Evolutionary conservation across 2,113 vertebrate species (phyloP), one percentile per base, ranked within the genome.

Genomic region (Hemiprocne comata): DNA sequence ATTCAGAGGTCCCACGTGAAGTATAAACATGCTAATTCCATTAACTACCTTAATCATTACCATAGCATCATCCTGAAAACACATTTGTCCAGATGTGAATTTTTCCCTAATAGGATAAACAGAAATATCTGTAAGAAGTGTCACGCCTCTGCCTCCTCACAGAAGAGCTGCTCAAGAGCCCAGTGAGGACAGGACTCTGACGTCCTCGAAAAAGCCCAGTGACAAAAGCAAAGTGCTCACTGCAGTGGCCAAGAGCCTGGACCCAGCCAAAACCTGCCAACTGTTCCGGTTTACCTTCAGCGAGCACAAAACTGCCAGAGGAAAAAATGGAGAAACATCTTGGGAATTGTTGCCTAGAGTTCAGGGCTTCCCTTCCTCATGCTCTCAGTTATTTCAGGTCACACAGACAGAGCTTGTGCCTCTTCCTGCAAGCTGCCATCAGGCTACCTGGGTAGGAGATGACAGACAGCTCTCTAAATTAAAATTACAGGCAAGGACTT

Each of bases 51-150:
- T 81, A 73, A 86, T 69, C 76, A 34, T 42, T 92, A 82, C 69
- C 85, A 78, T 36, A 94, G 76, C 61, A 88, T 65, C 76, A 88
- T 48, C 53, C 40, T 90, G 94, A 78, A 96, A 88, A 93, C 21
- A 67, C 17, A 38, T 90, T 71, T 84, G 38, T 87, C 48, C 65
- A 65, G 85, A 86, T 13, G 14, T 87, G 33, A 78, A 11, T 81
- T 81, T 77, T 94, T 84, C 72, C 38, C 75, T 88, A 58, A 95
- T 93, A 88, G n/a, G 24, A 90, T 71, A 69, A 89, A 78, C 92
- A 97, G 83, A 90, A 88, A 17, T 67, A 83, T 85, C 74, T 73
- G 29, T 77, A 74, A 90, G n/a, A 87, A 83, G 17, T 4, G 7
- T n/a, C 7, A 0, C 77, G 51, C 9, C 11, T 81, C 48, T 84